Percentiles rank a stretch among this genome's conserved stretches.
Conservation (phyloP, 2,797 vertebrate species). For the Tinamus major region DNA sequence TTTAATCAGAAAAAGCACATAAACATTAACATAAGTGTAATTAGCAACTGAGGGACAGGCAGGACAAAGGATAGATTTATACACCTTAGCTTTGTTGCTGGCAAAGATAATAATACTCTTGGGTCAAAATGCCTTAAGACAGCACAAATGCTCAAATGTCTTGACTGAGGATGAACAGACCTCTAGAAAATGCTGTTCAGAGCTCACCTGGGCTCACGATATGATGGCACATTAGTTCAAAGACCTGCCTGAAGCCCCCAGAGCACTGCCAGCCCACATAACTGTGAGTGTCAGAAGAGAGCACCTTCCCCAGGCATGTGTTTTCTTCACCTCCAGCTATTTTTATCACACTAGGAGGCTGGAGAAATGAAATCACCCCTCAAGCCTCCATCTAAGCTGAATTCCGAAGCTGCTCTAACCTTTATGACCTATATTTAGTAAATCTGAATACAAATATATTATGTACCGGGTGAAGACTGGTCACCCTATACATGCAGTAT, state of each 20-base stretch:
- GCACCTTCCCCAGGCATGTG: slow-evolving; percentile 36
- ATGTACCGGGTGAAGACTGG: slow-evolving; percentile 5
- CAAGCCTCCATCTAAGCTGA: not conserved
- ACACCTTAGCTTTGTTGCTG: not conserved
- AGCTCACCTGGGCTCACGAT: not conserved
- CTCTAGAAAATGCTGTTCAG: not conserved
- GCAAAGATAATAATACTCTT: not conserved
- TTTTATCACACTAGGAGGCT: not conserved
- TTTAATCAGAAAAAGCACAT: not conserved
- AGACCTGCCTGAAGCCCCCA: slow-evolving; percentile 21
- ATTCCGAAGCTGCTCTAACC: slow-evolving; percentile 27
- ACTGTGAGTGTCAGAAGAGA: not conserved
- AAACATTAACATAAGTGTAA: not conserved
- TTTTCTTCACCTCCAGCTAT: slow-evolving; percentile 26
- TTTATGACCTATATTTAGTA: slow-evolving; percentile 16
- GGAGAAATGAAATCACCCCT: slow-evolving; percentile 18
- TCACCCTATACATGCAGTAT: not conserved
- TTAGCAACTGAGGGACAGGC: not conserved
- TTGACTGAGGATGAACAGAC: slow-evolving; percentile 3
- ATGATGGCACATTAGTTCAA: not conserved
- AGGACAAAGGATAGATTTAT: not conserved
- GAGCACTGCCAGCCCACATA: slow-evolving; percentile 14
- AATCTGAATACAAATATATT: slow-evolving; percentile 24
- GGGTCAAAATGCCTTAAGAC: not conserved
- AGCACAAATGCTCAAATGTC: not conserved